Evolutionary conservation across 2,113 vertebrate genomes (phyloP), one percentile per base, ranked within the genome.

Genomic region (Tenebrosternarchus preto): DNA sequence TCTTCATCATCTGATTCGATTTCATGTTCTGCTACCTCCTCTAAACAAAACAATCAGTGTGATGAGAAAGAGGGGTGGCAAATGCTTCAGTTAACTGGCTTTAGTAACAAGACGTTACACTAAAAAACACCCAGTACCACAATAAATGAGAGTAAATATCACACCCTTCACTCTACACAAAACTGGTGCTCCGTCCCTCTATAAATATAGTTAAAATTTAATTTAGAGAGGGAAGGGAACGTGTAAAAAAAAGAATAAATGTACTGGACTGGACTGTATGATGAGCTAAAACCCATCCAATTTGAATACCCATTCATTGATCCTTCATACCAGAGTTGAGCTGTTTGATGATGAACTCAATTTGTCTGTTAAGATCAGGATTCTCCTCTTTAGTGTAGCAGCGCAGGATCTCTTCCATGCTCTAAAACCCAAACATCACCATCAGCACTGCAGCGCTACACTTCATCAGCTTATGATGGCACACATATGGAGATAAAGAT

Each of bases 321-420:
- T 61, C 12, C 6, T 80, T 57, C 89, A 84, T 80, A 99, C 98
- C 95, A 84, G 97, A 97, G 85, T 95, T 96, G 0, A 99, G 95
- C 68, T 98, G 96, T 85, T 92, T 94, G 85, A 99, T 95, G 89
- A 99, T 95, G 76, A 95, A 98, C 85, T 97, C 94, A 36, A 98
- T 95, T 89, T 98, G 98, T 73, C 94, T 94, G 89, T 93, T 94
- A 88, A 96, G 94, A 82, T 97, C 95, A 0, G 93, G 90, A 15
- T 92, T 96, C 83, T 95, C 94, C 87, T 98, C 97, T 89, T 93
- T 96, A 85, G 93, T 92, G 92, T 96, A 98, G 88, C 96, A 97
- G 78, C 87, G 86, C 19, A 99, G 92, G 85, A 98, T 95, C 88
- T 99, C 97, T 85, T 99, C 96, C 88, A 99, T 92, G 56, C 97